phyloP scores from a whole-genome alignment of 2,113 vertebrate genomes.

The Misgurnus mizolepis region DNA sequence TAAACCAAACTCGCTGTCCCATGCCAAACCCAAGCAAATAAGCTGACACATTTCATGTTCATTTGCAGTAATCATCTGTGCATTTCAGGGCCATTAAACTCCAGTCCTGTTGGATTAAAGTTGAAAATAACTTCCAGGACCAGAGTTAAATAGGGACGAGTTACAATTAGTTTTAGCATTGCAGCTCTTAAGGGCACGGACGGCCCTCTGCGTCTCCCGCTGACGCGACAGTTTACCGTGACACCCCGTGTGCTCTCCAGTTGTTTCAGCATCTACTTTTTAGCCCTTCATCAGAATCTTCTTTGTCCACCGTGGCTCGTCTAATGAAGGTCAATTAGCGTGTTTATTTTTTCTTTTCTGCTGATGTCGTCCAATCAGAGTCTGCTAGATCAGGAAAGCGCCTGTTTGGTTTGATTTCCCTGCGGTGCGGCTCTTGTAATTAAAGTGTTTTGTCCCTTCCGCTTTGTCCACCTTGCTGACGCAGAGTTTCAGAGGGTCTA shows the following conservation, averaged over 20 bases:
- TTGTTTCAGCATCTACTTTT: constrained; percentile 4
- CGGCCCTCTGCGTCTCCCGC: neutral
- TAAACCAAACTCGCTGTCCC: too few relatives aligned
- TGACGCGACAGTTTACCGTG: neutral
- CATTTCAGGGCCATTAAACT: neutral
- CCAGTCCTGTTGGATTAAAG: too few relatives aligned
- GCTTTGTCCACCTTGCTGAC: constrained; percentile 22
- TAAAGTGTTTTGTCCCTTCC: constrained; percentile 22
- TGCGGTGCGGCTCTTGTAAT: constrained; percentile 38
- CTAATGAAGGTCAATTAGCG: constrained; percentile 38
- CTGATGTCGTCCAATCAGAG: constrained; percentile 6
- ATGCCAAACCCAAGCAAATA: neutral
- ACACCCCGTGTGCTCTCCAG: neutral
- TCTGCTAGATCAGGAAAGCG: constrained; percentile 4
- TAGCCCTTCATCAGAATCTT: neutral
- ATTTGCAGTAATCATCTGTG: neutral
- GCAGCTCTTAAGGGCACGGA: constrained; percentile 34
- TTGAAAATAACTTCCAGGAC: too few relatives aligned
- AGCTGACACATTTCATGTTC: neutral
- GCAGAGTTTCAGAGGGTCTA: constrained; percentile 96
- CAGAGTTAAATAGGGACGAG: too few relatives aligned
- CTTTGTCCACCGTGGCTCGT: neutral
- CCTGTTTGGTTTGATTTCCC: constrained; percentile 43
- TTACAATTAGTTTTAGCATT: neutral
- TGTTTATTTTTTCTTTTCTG: neutral